phyloP scores from a whole-genome alignment of 2,888 invertebrate genomes.

The Therioaphis trifolii region DNA sequence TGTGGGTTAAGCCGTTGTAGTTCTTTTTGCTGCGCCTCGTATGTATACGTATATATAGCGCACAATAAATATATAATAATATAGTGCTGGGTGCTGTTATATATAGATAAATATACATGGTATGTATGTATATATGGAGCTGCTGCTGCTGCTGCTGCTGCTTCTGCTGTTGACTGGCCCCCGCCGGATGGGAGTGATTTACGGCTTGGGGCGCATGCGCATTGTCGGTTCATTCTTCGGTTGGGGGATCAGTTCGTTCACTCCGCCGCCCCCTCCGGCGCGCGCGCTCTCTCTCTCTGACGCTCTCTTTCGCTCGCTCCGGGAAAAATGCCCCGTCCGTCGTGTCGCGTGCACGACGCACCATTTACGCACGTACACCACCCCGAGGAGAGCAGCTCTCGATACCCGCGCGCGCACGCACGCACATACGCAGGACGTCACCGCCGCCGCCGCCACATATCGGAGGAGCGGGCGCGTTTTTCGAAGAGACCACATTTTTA shows the following conservation, averaged over 20 bases:
- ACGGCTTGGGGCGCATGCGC: slow-evolving; percentile 47
- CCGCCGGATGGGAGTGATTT: slow-evolving; percentile 54
- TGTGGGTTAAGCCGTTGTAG: too few relatives aligned
- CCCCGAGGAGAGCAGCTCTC: slow-evolving; percentile 11
- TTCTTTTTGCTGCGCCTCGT: too few relatives aligned
- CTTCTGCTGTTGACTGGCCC: slow-evolving; percentile 11
- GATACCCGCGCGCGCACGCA: slow-evolving; percentile 13
- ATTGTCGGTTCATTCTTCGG: slow-evolving; percentile 38
- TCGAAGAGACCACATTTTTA: not conserved
- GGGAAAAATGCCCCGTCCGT: slow-evolving; percentile 51
- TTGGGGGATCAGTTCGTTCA: slow-evolving; percentile 38
- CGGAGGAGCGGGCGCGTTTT: too few relatives aligned
- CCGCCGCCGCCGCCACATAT: too few relatives aligned
- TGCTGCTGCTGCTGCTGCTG: not conserved
- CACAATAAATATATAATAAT: too few relatives aligned
- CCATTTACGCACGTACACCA: slow-evolving; percentile 50
- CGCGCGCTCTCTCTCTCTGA: too few relatives aligned
- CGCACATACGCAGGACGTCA: too few relatives aligned
- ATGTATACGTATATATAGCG: too few relatives aligned
- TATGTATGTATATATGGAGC: not conserved
- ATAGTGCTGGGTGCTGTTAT: too few relatives aligned
- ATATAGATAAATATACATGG: too few relatives aligned
- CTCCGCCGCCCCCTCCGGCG: not conserved
- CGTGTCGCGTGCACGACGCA: slow-evolving; percentile 11
- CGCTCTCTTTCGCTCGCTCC: too few relatives aligned